These are phyloP conservation scores for Ernsta delagoae DNA, from an alignment of 2,888 invertebrate genomes.

Conservation along the genomic window DNA sequence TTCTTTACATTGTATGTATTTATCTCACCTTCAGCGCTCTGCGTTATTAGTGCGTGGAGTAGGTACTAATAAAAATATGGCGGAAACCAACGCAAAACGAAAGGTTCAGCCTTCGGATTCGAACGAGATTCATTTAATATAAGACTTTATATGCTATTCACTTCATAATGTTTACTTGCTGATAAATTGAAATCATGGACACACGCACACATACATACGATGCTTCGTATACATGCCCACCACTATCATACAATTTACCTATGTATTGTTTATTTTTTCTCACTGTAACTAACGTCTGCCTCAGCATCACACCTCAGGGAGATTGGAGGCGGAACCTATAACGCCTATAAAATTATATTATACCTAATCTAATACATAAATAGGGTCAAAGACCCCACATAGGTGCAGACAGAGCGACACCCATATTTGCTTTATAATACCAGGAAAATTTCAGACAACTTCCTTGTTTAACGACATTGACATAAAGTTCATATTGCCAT, in stretches of 20 bases:
- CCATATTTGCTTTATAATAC: slow-evolving; percentile 11
- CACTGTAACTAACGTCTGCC: too few relatives aligned
- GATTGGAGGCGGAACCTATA: too few relatives aligned
- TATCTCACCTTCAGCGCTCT: background rate
- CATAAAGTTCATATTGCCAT: slow-evolving; percentile 13
- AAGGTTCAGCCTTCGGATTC: slow-evolving; percentile 25
- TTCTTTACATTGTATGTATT: background rate
- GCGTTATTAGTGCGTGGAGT: slow-evolving; percentile 4
- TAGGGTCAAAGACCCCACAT: background rate
- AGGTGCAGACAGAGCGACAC: slow-evolving; percentile 9
- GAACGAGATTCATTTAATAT: background rate
- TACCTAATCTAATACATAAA: background rate
- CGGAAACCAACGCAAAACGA: slow-evolving; percentile 11
- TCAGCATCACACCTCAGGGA: too few relatives aligned
- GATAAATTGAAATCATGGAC: too few relatives aligned
- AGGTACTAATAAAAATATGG: background rate
- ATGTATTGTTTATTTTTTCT: too few relatives aligned
- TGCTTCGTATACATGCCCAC: too few relatives aligned
- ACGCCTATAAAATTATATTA: too few relatives aligned
- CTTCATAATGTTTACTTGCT: too few relatives aligned
- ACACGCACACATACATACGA: too few relatives aligned
- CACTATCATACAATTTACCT: too few relatives aligned
- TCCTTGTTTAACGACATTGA: background rate
- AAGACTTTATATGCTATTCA: background rate
- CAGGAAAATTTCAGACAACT: background rate